These are phyloP conservation scores for Plestiodon gilberti DNA, from an alignment of 2,113 vertebrate species.

Conservation along the genomic window DNA sequence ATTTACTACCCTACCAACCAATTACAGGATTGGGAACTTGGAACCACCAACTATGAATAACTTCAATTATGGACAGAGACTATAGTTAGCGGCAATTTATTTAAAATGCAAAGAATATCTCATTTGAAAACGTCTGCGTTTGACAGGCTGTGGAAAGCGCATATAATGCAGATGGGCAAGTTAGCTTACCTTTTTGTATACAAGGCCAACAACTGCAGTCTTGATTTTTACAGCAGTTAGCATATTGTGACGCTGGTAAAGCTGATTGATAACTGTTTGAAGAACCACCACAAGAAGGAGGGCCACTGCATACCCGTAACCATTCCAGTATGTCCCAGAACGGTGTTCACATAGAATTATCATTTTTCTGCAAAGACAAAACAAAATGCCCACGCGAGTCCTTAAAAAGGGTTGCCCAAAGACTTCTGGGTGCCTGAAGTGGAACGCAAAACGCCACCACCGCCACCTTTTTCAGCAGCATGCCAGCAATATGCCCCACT, in stretches of 20 bases:
- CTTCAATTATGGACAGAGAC: neutral
- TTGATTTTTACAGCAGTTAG: slow-evolving; percentile 70
- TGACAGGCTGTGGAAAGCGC: neutral
- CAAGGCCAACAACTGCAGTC: slow-evolving; percentile 60
- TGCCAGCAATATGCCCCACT: too few relatives aligned
- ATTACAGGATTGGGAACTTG: neutral
- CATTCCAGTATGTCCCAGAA: slow-evolving; percentile 33
- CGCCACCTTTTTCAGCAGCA: too few relatives aligned
- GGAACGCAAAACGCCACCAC: too few relatives aligned
- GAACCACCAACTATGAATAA: neutral
- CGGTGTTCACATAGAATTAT: slow-evolving; percentile 61
- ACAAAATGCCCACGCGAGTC: neutral
- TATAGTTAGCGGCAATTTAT: neutral
- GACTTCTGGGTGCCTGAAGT: too few relatives aligned
- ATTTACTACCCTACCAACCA: neutral
- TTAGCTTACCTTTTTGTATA: slow-evolving; percentile 71
- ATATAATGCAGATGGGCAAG: neutral
- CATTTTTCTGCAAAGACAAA: slow-evolving; percentile 57
- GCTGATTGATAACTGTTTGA: slow-evolving; percentile 64
- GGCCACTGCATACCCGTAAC: slow-evolving; percentile 55
- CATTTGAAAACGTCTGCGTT: neutral
- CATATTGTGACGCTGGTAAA: slow-evolving; percentile 64
- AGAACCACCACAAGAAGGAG: slow-evolving; percentile 61
- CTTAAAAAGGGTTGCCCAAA: neutral
- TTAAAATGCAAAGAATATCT: neutral